These are phyloP conservation scores for Drosophila seguyi DNA, from an alignment of 1,140 invertebrate genomes.

Conservation along the genomic window DNA sequence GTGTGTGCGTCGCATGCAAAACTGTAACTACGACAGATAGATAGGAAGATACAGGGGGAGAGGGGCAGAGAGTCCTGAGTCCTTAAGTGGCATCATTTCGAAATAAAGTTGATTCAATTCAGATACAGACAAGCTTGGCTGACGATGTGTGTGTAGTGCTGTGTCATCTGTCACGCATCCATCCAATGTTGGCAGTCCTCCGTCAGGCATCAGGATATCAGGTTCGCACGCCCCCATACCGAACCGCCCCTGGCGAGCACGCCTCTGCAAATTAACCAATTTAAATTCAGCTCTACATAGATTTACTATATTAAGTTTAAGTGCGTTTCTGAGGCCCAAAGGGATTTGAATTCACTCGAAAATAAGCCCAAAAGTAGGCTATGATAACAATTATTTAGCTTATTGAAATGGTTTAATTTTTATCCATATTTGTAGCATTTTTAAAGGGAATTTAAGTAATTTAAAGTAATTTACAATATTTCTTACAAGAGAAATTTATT, in stretches of 20 bases:
- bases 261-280: conserved; percentile 39
- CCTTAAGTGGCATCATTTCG: conserved; percentile 82
- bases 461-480: not conserved
- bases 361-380: not conserved
- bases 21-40: conserved; percentile 22
- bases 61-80: conserved; percentile 15
- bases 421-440: too few relatives aligned
- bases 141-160: conserved; percentile 37
- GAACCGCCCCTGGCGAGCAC: not conserved
- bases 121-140: conserved; percentile 50
- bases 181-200: conserved; percentile 55
- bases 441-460: too few relatives aligned
- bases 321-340: not conserved
- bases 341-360: not conserved
- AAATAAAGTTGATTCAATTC: conserved; percentile 85
- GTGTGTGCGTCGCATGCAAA: conserved; percentile 50
- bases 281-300: conserved; percentile 20
- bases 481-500: too few relatives aligned
- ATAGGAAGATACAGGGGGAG: not conserved
- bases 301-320: conserved; percentile 5
- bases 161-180: conserved; percentile 69
- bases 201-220: conserved; percentile 39
- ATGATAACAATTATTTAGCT: not conserved
- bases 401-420: not conserved
- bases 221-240: conserved; percentile 1